Percentiles rank a stretch among this genome's conserved stretches.
phyloP scores from a whole-genome alignment of 35 echinoderm and acorn worm species.

The Ophiothrix spiculata region DNA sequence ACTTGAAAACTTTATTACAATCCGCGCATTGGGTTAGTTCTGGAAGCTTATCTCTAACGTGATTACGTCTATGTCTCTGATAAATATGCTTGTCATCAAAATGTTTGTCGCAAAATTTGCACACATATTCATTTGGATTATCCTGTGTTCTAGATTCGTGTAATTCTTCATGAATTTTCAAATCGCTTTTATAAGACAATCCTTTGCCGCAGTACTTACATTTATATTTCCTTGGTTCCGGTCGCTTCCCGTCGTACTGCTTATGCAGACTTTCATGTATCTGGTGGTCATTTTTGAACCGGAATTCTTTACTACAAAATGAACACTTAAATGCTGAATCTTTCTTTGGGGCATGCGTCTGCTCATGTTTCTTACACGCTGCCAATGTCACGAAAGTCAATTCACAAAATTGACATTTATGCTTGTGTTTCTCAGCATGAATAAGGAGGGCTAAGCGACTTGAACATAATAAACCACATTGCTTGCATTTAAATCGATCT shows the following conservation, averaged over 20 bases:
- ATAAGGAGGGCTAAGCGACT: neutral
- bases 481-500: neutral
- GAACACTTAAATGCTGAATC: neutral
- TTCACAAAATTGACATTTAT: neutral
- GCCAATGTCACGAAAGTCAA: neutral
- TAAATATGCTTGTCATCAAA: neutral
- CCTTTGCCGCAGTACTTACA: neutral
- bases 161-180: neutral
- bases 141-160: neutral
- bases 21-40: neutral
- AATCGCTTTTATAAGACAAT: neutral
- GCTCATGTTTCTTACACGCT: neutral
- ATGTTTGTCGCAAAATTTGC: neutral
- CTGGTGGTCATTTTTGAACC: neutral
- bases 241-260: neutral
- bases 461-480: neutral
- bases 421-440: neutral
- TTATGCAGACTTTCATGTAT: neutral
- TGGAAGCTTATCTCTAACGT: neutral
- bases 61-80: neutral
- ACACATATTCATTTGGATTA: neutral
- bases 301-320: neutral
- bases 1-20: neutral
- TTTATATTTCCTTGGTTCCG: neutral
- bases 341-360: neutral